phyloP scores from a whole-genome alignment of 2,113 vertebrate species.

The Muscicapa adusta region DNA sequence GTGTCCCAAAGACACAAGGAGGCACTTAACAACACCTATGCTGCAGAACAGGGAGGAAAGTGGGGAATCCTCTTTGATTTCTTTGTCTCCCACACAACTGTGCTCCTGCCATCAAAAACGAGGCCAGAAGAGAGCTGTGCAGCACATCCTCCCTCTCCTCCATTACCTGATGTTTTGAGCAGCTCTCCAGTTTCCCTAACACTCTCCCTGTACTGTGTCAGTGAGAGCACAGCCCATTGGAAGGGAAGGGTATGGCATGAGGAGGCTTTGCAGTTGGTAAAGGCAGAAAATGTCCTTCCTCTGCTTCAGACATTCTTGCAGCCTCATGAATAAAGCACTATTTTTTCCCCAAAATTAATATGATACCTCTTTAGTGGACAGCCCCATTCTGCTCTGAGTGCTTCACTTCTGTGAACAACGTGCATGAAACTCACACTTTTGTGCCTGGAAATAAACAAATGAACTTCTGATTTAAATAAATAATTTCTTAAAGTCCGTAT shows the following conservation, averaged over 20 bases:
- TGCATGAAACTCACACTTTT: neutral
- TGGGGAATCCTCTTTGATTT: neutral
- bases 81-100: neutral
- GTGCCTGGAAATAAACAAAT: neutral
- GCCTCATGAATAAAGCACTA: neutral
- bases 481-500: neutral
- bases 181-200: neutral
- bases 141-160: neutral
- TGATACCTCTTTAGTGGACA: neutral
- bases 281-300: neutral
- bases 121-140: neutral
- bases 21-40: neutral
- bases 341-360: neutral
- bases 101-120: neutral
- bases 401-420: neutral
- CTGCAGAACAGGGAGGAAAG: neutral
- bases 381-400: neutral
- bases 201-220: neutral
- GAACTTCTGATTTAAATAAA: neutral
- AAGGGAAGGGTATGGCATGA: neutral
- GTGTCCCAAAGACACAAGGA: neutral
- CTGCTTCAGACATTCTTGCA: neutral
- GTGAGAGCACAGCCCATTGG: constrained; percentile 6
- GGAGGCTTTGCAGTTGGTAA: neutral
- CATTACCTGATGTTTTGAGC: neutral